Evolutionary conservation across 1,140 invertebrate genomes (phyloP).

Genomic region (Diorhabda elongata): DNA sequence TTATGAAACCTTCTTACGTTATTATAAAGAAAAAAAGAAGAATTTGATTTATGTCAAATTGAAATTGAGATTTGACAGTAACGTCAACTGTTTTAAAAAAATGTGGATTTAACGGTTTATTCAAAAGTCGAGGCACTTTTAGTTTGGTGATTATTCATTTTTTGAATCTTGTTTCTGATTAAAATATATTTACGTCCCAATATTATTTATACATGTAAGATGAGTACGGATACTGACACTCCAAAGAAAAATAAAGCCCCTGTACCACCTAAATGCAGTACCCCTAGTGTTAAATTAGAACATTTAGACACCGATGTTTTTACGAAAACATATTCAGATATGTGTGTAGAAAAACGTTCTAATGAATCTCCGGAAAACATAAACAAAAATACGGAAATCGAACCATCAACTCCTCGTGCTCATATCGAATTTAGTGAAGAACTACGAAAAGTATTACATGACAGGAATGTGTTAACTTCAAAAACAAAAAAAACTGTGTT

Average conservation of each 20-base stretch:
- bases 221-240: too few relatives aligned
- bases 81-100: not conserved
- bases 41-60: not conserved
- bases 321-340: not conserved
- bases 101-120: not conserved
- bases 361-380: not conserved
- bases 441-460: constrained; percentile 56
- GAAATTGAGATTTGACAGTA: not conserved
- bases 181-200: too few relatives aligned
- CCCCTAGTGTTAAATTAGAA: constrained; percentile 8
- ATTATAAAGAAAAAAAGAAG: not conserved
- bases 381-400: constrained; percentile 9
- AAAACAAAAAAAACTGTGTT: constrained; percentile 57
- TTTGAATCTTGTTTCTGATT: too few relatives aligned
- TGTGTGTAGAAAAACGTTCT: not conserved
- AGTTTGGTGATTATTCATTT: too few relatives aligned
- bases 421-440: constrained; percentile 57
- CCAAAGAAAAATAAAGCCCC: not conserved
- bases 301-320: not conserved
- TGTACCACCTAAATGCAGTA: not conserved
- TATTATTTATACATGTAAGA: too few relatives aligned
- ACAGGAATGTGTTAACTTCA: constrained; percentile 60
- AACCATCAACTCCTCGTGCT: constrained; percentile 44
- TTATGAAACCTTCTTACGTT: not conserved
- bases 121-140: too few relatives aligned